Evolutionary conservation across 1,140 invertebrate species (phyloP).

Genomic region (Eumaeus atala): DNA sequence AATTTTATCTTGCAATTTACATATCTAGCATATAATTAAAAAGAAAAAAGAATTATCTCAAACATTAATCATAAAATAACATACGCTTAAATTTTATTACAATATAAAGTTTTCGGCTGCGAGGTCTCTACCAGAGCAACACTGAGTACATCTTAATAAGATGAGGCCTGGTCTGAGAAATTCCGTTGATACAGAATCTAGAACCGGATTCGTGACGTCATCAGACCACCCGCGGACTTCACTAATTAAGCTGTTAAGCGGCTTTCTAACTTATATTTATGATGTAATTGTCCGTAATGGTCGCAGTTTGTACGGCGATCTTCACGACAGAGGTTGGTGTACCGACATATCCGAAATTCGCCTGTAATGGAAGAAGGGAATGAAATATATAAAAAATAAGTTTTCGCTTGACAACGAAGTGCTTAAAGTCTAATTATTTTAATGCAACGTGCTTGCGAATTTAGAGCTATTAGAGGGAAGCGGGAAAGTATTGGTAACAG

Average conservation of each 20-base stretch:
- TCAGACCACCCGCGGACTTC: slow-evolving; percentile 23
- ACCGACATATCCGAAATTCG: no score
- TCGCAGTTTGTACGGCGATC: no score
- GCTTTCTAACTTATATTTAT: slow-evolving; percentile 4
- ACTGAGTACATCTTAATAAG: slow-evolving; percentile 8
- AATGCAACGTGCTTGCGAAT: no score
- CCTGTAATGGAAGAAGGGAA: no score
- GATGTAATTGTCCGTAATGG: slow-evolving; percentile 16
- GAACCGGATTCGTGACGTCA: slow-evolving; percentile 19
- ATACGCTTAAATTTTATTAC: slow-evolving; percentile 8
- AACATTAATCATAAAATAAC: slow-evolving; percentile 3
- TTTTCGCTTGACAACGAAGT: no score
- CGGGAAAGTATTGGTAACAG: no score
- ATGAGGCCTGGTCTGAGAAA: background rate
- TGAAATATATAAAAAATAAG: no score
- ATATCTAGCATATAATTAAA: no score
- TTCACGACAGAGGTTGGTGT: no score
- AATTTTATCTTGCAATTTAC: no score
- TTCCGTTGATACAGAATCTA: background rate
- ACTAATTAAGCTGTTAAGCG: slow-evolving; percentile 27
- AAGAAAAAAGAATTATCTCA: background rate
- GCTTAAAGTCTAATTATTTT: no score
- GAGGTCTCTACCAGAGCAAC: background rate
- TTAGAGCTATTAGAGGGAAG: no score
- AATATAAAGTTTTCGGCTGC: slow-evolving; percentile 1